Percentiles rank a stretch among this genome's conserved stretches.
These are phyloP conservation scores for Rhyacichthys aspro DNA, from an alignment of 2,797 vertebrate species.

Conservation along the genomic window DNA sequence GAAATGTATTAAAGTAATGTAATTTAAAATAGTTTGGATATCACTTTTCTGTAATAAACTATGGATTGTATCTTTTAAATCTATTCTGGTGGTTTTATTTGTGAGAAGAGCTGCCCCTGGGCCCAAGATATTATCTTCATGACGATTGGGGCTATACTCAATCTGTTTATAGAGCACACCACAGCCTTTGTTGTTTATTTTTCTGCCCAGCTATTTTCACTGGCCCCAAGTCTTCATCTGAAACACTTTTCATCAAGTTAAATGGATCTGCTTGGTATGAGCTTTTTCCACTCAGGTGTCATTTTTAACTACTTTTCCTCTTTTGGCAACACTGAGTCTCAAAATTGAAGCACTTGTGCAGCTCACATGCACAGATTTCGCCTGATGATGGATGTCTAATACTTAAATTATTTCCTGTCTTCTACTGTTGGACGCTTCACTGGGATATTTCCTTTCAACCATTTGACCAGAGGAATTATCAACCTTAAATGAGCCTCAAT, in stretches of 20 bases:
- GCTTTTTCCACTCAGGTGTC: conserved; percentile 16
- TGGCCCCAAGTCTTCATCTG: conserved; percentile 47
- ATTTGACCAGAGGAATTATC: conserved; percentile 75
- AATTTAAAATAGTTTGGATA: conserved; percentile 84
- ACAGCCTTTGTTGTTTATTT: conserved; percentile 27
- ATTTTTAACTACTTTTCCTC: conserved; percentile 45
- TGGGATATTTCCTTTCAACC: conserved; percentile 77
- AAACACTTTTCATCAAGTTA: conserved; percentile 43
- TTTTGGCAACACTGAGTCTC: conserved; percentile 47
- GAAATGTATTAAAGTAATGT: conserved; percentile 74
- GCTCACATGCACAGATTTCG: conserved; percentile 23
- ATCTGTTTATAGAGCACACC: conserved; percentile 49
- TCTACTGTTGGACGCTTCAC: conserved; percentile 74
- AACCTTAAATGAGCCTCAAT: conserved; percentile 72
- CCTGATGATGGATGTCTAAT: conserved; percentile 39
- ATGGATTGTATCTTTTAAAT: conserved; percentile 79
- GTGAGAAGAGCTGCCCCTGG: conserved; percentile 9
- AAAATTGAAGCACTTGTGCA: conserved; percentile 57
- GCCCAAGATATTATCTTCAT: conserved; percentile 15
- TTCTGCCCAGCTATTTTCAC: conserved; percentile 54
- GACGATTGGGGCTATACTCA: no score
- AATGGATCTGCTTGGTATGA: conserved; percentile 75
- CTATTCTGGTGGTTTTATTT: conserved; percentile 34
- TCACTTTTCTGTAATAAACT: conserved; percentile 89
- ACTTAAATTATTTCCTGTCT: conserved; percentile 62